Evolutionary conservation across 2,888 invertebrate species (phyloP).

Genomic region (Venusia cambrica): DNA sequence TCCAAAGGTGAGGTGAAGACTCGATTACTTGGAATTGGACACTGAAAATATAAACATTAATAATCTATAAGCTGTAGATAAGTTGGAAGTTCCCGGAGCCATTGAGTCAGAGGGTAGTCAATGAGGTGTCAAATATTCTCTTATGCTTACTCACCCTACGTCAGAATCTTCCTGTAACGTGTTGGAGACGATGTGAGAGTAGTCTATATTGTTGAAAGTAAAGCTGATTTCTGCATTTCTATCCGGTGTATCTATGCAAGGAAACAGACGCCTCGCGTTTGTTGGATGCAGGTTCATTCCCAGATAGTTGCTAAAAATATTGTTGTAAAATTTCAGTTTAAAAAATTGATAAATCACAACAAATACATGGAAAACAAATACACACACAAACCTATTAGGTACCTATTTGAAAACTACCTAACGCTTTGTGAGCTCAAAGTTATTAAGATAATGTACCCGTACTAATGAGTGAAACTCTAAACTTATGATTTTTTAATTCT

Average conservation of each 20-base stretch:
- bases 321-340: too few species aligned
- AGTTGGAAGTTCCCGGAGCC: too few species aligned
- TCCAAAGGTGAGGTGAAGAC: slow-evolving; percentile 56
- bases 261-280: slow-evolving; percentile 84
- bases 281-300: slow-evolving; percentile 83
- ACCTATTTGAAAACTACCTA: too few species aligned
- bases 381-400: too few species aligned
- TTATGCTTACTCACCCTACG: slow-evolving; percentile 56
- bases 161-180: slow-evolving; percentile 43
- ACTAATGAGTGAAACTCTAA: too few species aligned
- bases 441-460: too few species aligned
- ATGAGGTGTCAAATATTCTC: too few species aligned
- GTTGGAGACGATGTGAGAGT: slow-evolving; percentile 48
- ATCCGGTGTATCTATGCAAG: slow-evolving; percentile 85
- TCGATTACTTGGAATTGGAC: slow-evolving; percentile 45
- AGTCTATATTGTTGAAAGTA: slow-evolving; percentile 52
- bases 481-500: too few species aligned
- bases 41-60: slow-evolving; percentile 35
- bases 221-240: slow-evolving; percentile 59
- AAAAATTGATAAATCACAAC: too few species aligned
- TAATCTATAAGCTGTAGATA: not conserved
- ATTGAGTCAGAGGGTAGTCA: too few species aligned
- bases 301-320: slow-evolving; percentile 65
- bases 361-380: too few species aligned
- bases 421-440: too few species aligned